Conservation (phyloP, 2,888 invertebrate species). For the Pristionchus exspectatus region DNA sequence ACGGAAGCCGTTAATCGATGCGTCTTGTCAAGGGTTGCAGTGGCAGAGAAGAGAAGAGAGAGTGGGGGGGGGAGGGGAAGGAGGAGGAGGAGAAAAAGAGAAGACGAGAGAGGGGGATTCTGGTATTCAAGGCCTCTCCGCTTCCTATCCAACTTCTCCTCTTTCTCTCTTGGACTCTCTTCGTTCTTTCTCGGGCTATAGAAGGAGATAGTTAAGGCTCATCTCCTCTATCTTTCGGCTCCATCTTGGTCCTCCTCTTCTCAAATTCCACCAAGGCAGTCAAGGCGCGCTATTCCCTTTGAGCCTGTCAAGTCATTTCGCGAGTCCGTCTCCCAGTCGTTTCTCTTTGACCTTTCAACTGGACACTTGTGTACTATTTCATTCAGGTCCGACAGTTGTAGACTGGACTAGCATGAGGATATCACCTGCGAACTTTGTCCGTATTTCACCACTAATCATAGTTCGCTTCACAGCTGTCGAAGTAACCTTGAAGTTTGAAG, state of each 20-base stretch:
- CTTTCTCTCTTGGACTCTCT: background rate
- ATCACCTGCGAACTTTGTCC: too few species aligned
- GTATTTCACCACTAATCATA: too few species aligned
- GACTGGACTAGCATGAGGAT: too few species aligned
- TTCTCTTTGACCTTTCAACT: background rate
- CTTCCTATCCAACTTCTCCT: slow-evolving; percentile 5
- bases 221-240: background rate
- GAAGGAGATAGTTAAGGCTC: background rate
- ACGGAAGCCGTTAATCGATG: slow-evolving; percentile 40
- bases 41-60: background rate
- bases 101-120: slow-evolving; percentile 3
- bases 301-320: too few species aligned
- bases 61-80: too few species aligned
- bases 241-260: background rate
- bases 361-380: background rate
- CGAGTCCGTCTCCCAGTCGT: background rate
- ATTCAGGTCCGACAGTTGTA: too few species aligned
- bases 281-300: too few species aligned
- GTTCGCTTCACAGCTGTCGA: too few species aligned
- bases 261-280: background rate
- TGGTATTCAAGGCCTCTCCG: slow-evolving; percentile 31
- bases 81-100: background rate
- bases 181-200: background rate
- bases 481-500: background rate
- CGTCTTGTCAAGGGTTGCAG: slow-evolving; percentile 38